Conservation (phyloP, 2,888 invertebrate species). For the Hirtodrosophila duncani region DNA sequence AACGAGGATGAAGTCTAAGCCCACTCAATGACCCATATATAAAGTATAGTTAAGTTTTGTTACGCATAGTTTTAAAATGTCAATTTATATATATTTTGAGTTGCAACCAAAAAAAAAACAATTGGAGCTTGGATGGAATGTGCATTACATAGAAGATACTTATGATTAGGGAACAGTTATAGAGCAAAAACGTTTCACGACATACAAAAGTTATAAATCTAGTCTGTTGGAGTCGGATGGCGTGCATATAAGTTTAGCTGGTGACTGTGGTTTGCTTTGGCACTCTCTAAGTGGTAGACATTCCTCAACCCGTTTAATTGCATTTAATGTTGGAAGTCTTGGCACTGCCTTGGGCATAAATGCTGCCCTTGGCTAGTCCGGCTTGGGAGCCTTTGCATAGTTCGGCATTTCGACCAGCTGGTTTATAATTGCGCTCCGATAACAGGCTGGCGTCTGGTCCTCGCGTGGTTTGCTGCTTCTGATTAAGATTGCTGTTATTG, state of each 20-base stretch:
- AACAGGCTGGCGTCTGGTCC: slow-evolving; percentile 81
- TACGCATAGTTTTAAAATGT: slow-evolving; percentile 52
- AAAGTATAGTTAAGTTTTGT: slow-evolving; percentile 23
- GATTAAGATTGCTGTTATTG: slow-evolving; percentile 82
- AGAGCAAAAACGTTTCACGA: slow-evolving; percentile 44
- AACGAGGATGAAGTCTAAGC: slow-evolving; percentile 95
- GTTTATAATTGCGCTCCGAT: slow-evolving; percentile 78
- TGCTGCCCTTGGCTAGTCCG: slow-evolving; percentile 87
- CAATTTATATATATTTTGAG: slow-evolving; percentile 42
- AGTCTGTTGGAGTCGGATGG: slow-evolving; percentile 34
- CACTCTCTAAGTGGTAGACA: slow-evolving; percentile 28
- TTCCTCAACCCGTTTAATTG: slow-evolving; percentile 58
- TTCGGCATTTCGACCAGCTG: slow-evolving; percentile 84
- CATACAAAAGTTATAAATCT: slow-evolving; percentile 43
- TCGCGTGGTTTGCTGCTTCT: slow-evolving; percentile 78
- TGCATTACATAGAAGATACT: slow-evolving; percentile 18
- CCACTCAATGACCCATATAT: slow-evolving; percentile 5
- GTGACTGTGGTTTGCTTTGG: slow-evolving; percentile 38
- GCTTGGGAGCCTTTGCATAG: slow-evolving; percentile 85
- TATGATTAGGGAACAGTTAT: slow-evolving; percentile 21
- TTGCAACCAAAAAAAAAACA: slow-evolving; percentile 36
- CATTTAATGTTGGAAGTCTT: slow-evolving; percentile 76
- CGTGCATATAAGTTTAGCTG: slow-evolving; percentile 2
- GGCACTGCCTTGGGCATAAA: slow-evolving; percentile 82
- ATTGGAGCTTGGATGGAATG: slow-evolving; percentile 60